Evolutionary conservation across 2,113 vertebrate genomes (phyloP), one percentile per base, ranked within the genome.

Genomic region (Camelus bactrianus): DNA sequence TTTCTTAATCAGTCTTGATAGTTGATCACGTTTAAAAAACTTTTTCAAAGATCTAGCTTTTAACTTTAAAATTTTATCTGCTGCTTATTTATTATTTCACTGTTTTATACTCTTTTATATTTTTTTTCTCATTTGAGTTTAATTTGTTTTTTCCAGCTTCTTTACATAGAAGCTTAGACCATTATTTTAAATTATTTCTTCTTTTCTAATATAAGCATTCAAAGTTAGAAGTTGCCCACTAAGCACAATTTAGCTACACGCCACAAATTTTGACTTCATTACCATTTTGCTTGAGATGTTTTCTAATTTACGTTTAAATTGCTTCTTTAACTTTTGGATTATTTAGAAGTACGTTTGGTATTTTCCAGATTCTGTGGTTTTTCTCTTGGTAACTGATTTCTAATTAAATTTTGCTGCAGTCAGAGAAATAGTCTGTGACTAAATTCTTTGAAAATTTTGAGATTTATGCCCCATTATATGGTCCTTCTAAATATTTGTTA

Each of bases 301-400:
- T 91, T 76, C 50, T 81, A 60, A 91, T 93, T 93, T 56, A 28
- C 17, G 72, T 93, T 93, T 80, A 80, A 84, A 83, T 50, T 58
- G 4, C 28, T 52, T 79, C 80, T 91, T 79, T 91, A 26, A 52
- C 15, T 70, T 89, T 67, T n/a, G 65, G 65, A 64, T 96, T 79
- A 73, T 73, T 80, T 90, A 80, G 38, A 82, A 60, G 7, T 75
- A 75, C 46, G 6, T 65, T 86, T 86, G 13, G 58, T 69, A 52
- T 75, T 94, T 91, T 82, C 50, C 67, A 76, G 35, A 69, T 81
- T 75, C 46, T 73, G 48, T 16, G 20, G 2, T 46, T 91, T 79
- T 82, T 38, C 14, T 84, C n/a, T 56, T 79, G 62, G 15, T 38
- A 92, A 84, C 20, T 65, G 56, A 67, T 88, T 88, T 77, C 2